A percentile compares a stretch with the other conserved stretches of the same genome.
These are phyloP conservation scores for Apus apus DNA, from an alignment of 2,113 vertebrate genomes.

Conservation along the genomic window DNA sequence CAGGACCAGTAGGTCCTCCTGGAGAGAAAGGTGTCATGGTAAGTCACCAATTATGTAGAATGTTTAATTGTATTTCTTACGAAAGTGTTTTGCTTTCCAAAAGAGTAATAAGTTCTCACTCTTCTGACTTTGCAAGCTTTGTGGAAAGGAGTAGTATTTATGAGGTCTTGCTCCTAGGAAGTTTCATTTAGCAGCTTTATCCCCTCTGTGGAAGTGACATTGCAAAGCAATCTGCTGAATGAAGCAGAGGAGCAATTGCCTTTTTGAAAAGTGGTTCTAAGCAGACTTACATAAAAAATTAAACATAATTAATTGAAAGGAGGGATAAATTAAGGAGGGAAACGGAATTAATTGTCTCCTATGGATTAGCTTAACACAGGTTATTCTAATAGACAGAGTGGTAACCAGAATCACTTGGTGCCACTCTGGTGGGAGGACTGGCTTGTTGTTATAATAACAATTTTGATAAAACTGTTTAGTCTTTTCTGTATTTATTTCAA, in stretches of 20 bases:
- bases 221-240: not conserved
- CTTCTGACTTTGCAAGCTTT: not conserved
- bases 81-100: not conserved
- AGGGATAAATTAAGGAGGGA: not conserved
- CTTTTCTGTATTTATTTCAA: conserved; percentile 44
- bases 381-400: not conserved
- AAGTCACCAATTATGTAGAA: conserved; percentile 59
- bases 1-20: conserved; percentile 87
- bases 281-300: not conserved
- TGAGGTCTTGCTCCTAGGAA: not conserved
- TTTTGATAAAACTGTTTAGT: not conserved
- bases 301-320: not conserved
- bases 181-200: not conserved
- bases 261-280: not conserved
- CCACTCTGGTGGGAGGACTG: not conserved
- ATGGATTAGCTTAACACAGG: not conserved
- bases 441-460: not conserved
- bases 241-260: not conserved
- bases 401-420: not conserved
- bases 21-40: conserved; percentile 92
- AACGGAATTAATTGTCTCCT: not conserved
- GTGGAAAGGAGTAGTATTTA: not conserved
- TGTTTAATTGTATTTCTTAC: not conserved
- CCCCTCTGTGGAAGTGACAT: not conserved
- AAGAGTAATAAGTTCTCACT: not conserved